Conservation (phyloP, 2,797 vertebrate species). For the Epinephelus malabaricus region DNA sequence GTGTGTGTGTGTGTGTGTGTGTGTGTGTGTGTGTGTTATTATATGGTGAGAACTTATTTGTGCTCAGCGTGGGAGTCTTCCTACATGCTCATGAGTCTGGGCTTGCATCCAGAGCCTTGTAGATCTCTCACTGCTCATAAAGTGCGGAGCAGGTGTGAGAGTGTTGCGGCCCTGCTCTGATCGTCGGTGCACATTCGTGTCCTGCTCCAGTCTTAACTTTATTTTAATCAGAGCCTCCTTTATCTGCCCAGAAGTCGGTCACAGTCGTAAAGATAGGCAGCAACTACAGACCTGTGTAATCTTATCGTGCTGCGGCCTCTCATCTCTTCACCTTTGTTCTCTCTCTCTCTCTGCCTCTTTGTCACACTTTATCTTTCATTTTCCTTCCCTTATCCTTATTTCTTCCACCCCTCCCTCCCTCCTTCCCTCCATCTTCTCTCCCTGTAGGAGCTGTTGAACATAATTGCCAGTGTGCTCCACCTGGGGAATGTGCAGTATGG, state of each 20-base stretch:
- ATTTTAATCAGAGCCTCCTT: slow-evolving; percentile 7
- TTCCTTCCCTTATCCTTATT: background rate
- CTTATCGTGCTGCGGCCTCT: slow-evolving; percentile 11
- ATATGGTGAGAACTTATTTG: slow-evolving; percentile 48
- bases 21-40: slow-evolving; percentile 36
- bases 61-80: slow-evolving; percentile 59
- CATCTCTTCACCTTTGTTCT: slow-evolving; percentile 30
- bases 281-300: slow-evolving; percentile 6
- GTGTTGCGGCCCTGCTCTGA: slow-evolving; percentile 1
- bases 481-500: slow-evolving; percentile 96
- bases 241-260: slow-evolving; percentile 11
- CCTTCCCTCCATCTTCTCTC: background rate
- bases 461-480: slow-evolving; percentile 96
- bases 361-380: background rate
- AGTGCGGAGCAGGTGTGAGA: slow-evolving; percentile 51
- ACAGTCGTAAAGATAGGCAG: slow-evolving; percentile 40
- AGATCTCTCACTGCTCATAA: slow-evolving; percentile 27
- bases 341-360: background rate
- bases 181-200: background rate
- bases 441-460: slow-evolving; percentile 93
- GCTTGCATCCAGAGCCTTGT: slow-evolving; percentile 43
- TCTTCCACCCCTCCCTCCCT: background rate
- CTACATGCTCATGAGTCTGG: slow-evolving; percentile 52
- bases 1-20: background rate
- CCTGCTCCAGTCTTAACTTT: slow-evolving; percentile 4